Evolutionary conservation across 2,797 vertebrate genomes (phyloP), one percentile per base, ranked within the genome.

Genomic region (Malurus splendens): DNA sequence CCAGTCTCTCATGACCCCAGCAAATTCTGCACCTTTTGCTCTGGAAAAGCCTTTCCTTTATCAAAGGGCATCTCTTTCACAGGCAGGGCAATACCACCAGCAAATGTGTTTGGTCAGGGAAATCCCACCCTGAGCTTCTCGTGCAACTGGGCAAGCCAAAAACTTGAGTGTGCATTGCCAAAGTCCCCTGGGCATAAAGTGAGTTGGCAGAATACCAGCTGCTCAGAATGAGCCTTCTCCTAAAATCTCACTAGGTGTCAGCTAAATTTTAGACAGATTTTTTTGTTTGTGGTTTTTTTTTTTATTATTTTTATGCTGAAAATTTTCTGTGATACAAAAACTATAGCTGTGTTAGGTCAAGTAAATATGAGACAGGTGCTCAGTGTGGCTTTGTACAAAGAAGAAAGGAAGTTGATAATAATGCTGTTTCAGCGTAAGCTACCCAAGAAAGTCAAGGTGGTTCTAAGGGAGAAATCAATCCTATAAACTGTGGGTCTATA

Each of bases 381-480:
- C 30, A 12, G 23, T 56, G n/a, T 10, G 41, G 22, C 12, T 88
- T 62, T 67, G 32, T 18, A 57, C 0, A 48, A 38, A 23, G 9
- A 73, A 66, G 32, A 59, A 65, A 16, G 12, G n/a, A 52, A 75
- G 16, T 25, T 72, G 52, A 67, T 0, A 60, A 18, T 18, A 65
- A 25, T 4, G 2, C 4, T n/a, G 6, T 30, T 74, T 39, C 39
- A 60, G 23, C 19, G 20, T 47, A 42, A 86, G 30, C 30, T 56
- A 32, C 25, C n/a, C 78, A 78, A 62, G 12, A 38, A 48, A 7
- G 2, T 57, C 5, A 18, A 70, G 25, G 16, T 30, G 27, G 4
- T 24, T 84, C 55, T 75, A 38, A 87, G 55, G 52, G 41, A 70
- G n/a, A 78, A 88, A 83, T 47, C 73, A 70, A 38, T 39, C 38